Base-by-base conservation (phyloP, 2,113 vertebrate genomes). In the Dasyprocta punctata region DNA sequence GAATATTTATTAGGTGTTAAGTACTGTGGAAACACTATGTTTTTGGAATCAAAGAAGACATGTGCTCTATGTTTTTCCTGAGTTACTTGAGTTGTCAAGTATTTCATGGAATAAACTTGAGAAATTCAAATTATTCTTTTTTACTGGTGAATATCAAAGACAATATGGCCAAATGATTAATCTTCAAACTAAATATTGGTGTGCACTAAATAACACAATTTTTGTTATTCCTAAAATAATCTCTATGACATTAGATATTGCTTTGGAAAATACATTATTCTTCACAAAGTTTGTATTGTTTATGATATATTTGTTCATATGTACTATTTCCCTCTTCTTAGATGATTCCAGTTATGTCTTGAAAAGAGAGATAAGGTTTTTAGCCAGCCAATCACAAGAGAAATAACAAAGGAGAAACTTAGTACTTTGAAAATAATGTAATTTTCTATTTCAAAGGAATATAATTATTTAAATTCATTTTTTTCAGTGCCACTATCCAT, bases 181-280 rank as follows among this genome's bases (percentile, higher is more conserved):
- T 95, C 75, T 93, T 54, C 14, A 85, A 61, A 30, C 61, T 75
- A 7, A 36, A 67, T 26, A 65, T 47, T 67, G 38, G 14, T 83
- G 3, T 87, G 4, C 36, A 56, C 90, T 90, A n/a, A n/a, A n/a
- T 69, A 82, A 92, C 36, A 73, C 13, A 33, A 77, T 90, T 85
- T 96, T 30, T 81, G 20, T 36, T 20, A 75, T 63, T 92, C 7
- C 1, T 71, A 63, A 91, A 56, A 73, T 88, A 56, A 67, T 41
- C 20, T 85, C 7, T 86, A 2, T 88, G 33, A 90, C 1, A 82
- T 90, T 75, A 77, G 10, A 5, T 61, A 7, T 84, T 83, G 54
- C 19, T 86, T 93, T 84, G 61, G 69, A 92, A 96, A 94, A 95
- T 91, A 9, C 3, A 86, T 77, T 83, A 69, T 69, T 92, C 22